A percentile compares a stretch with the other conserved stretches of the same genome.
These are phyloP conservation scores for Lordiphosa collinella DNA, from an alignment of 1,140 invertebrate genomes.

Conservation along the genomic window DNA sequence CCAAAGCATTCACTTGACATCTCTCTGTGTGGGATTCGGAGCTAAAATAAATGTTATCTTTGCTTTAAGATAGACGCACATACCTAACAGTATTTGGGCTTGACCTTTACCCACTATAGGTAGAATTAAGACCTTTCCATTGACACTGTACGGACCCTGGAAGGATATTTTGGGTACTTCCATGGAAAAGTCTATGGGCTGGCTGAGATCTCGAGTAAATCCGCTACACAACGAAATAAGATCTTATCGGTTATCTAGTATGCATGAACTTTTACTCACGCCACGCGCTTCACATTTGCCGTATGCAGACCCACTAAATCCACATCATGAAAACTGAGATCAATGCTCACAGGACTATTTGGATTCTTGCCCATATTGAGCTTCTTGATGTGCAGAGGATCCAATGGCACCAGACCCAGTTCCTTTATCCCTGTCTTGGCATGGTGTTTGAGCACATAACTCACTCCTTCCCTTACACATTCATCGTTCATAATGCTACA, in stretches of 20 bases:
- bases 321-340: constrained; percentile 73
- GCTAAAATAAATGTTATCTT: background rate
- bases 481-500: constrained; percentile 36
- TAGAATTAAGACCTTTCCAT: constrained; percentile 81
- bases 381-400: constrained; percentile 61
- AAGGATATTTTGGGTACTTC: constrained; percentile 59
- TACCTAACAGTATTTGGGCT: constrained; percentile 47
- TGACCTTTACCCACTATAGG: constrained; percentile 82
- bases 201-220: constrained; percentile 38
- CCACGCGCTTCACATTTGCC: constrained; percentile 30
- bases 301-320: constrained; percentile 69
- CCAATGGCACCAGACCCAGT: constrained; percentile 43
- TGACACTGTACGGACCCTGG: constrained; percentile 80
- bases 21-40: constrained; percentile 7
- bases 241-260: background rate
- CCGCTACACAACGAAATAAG: constrained; percentile 20
- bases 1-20: constrained; percentile 18
- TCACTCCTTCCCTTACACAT: constrained; percentile 40
- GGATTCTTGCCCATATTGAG: constrained; percentile 52
- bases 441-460: constrained; percentile 44
- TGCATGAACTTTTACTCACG: constrained; percentile 30
- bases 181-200: constrained; percentile 31
- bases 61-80: background rate
- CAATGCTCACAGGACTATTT: constrained; percentile 60
- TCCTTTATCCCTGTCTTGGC: constrained; percentile 41